Evolutionary conservation across 2,113 vertebrate species (phyloP).

Genomic region (Nerophis ophidion): DNA sequence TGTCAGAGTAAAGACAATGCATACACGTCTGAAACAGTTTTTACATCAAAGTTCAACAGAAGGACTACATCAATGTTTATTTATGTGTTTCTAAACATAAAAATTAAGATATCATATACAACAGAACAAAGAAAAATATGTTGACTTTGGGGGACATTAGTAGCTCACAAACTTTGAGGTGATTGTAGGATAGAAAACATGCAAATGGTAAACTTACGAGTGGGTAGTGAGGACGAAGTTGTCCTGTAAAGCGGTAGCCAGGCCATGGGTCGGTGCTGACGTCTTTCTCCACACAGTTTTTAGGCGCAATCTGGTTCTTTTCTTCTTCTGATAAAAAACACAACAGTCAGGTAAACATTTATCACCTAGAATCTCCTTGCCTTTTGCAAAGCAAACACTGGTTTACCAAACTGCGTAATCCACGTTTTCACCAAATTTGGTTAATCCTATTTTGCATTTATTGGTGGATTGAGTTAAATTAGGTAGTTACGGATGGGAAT

Average conservation of each 20-base stretch:
- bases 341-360: conserved; percentile 15
- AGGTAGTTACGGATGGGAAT: too few relatives aligned
- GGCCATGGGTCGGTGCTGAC: conserved; percentile 95
- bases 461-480: too few relatives aligned
- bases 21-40: too few relatives aligned
- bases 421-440: too few relatives aligned
- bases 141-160: too few relatives aligned
- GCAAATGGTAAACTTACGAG: conserved; percentile 72
- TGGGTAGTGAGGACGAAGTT: conserved; percentile 90
- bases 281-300: conserved; percentile 83
- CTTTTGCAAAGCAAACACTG: neutral
- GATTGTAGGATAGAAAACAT: neutral
- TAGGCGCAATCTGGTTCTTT: conserved; percentile 81
- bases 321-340: conserved; percentile 80
- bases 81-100: neutral
- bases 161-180: too few relatives aligned
- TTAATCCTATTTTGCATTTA: too few relatives aligned
- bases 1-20: too few relatives aligned
- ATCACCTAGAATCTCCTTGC: neutral
- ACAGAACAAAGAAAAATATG: too few relatives aligned
- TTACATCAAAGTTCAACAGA: too few relatives aligned
- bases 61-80: too few relatives aligned
- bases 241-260: conserved; percentile 92
- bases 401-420: neutral
- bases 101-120: neutral